Percentiles rank a stretch among this genome's conserved stretches.
Evolutionary conservation across 2,888 invertebrate species (phyloP).

Genomic region (Cosmopolites sordidus): DNA sequence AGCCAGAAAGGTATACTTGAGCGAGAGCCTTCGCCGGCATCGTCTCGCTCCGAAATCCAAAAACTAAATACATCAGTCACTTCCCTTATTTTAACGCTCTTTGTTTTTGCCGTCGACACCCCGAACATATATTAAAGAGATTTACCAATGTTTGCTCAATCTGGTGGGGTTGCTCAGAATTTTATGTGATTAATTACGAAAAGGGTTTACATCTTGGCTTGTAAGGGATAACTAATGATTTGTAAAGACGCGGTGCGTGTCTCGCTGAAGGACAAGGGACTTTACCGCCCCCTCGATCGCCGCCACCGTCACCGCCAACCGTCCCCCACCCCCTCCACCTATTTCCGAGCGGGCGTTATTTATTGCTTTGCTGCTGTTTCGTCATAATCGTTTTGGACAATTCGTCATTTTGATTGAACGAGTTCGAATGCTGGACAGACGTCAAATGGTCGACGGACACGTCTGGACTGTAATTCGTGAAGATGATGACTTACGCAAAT

Average conservation of each 20-base stretch:
- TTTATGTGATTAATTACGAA: conserved; percentile 29
- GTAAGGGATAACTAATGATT: conserved; percentile 49
- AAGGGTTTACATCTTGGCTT: conserved; percentile 30
- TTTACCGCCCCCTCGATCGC: conserved; percentile 17
- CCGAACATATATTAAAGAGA: conserved; percentile 24
- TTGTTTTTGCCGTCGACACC: conserved; percentile 16
- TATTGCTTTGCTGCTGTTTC: no score
- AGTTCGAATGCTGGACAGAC: no score
- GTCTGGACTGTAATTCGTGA: no score
- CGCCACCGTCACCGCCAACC: conserved; percentile 15
- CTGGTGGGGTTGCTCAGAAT: conserved; percentile 20
- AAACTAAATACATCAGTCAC: neutral
- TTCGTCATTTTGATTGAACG: no score
- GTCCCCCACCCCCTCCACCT: neutral
- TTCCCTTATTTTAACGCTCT: neutral
- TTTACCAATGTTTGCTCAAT: conserved; percentile 29
- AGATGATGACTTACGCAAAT: no score
- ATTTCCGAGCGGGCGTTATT: no score
- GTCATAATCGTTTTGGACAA: no score
- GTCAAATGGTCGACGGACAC: no score
- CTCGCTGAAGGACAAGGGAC: conserved; percentile 36
- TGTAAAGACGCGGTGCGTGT: conserved; percentile 46
- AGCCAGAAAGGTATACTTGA: no score
- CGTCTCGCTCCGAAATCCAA: no score
- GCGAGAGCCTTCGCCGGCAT: no score